These are phyloP conservation scores for Coptodon bakossiorum DNA, from an alignment of 2,113 vertebrate species.

Conservation along the genomic window DNA sequence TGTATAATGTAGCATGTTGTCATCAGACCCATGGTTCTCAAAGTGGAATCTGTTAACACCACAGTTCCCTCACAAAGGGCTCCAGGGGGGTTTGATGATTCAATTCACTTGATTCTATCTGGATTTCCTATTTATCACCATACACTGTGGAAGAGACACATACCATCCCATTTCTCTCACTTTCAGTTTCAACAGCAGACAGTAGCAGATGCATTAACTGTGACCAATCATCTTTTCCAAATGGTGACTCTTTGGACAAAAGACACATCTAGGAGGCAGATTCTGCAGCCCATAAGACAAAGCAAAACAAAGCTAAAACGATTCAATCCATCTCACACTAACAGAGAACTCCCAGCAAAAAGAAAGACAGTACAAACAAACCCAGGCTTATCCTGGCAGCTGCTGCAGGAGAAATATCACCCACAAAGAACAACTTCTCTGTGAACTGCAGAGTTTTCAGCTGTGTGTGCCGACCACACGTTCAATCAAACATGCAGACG, in stretches of 20 bases:
- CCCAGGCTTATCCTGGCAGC: not conserved
- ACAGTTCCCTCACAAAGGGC: not conserved
- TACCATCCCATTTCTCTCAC: not conserved
- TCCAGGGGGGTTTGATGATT: not conserved
- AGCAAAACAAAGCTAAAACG: not conserved
- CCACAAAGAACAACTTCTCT: not conserved
- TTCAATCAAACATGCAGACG: slow-evolving; percentile 5
- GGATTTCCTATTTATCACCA: not conserved
- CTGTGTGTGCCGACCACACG: not conserved
- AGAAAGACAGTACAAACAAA: not conserved
- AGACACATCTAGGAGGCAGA: not conserved
- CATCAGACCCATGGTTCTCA: not conserved
- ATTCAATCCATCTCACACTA: not conserved
- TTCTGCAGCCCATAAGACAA: not conserved
- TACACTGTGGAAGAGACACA: not conserved
- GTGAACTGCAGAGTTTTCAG: not conserved
- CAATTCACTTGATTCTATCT: not conserved
- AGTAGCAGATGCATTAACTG: not conserved
- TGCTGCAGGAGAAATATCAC: not conserved
- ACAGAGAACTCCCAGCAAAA: not conserved
- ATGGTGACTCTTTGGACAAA: not conserved
- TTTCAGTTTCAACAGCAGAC: not conserved
- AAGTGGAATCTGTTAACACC: not conserved
- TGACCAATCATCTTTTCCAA: not conserved
- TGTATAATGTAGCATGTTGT: not conserved